Evolutionary conservation across 2,113 vertebrate genomes (phyloP).

Genomic region (Petroica traversi): DNA sequence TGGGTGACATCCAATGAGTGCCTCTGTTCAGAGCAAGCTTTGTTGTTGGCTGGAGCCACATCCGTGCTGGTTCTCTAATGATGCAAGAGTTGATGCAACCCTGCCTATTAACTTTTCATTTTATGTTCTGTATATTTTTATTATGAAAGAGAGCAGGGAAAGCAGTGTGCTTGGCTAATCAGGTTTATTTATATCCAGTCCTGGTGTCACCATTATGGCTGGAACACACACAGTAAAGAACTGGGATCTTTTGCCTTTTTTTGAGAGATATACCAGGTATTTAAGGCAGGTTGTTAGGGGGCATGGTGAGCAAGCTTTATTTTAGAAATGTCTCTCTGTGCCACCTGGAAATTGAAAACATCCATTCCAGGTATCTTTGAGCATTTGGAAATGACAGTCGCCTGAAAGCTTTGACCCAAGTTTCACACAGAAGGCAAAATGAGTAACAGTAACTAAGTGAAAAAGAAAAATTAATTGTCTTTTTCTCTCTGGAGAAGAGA

Average conservation of each 20-base stretch:
- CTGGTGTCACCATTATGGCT: background rate
- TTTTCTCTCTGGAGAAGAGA: slow-evolving; percentile 25
- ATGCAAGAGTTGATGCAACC: background rate
- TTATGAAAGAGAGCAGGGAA: background rate
- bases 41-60: background rate
- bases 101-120: background rate
- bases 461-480: slow-evolving; percentile 14
- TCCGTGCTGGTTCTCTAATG: background rate
- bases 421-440: background rate
- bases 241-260: background rate
- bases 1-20: background rate
- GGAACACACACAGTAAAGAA: background rate
- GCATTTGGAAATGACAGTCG: background rate
- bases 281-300: background rate
- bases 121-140: slow-evolving; percentile 10
- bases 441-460: background rate
- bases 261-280: background rate
- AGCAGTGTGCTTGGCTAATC: background rate
- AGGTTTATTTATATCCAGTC: background rate
- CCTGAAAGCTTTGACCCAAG: background rate
- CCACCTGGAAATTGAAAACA: background rate
- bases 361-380: background rate
- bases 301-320: background rate
- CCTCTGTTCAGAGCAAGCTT: background rate
- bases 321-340: background rate